These are phyloP conservation scores for Polietes domitor DNA, from an alignment of 2,888 invertebrate species.

Conservation along the genomic window DNA sequence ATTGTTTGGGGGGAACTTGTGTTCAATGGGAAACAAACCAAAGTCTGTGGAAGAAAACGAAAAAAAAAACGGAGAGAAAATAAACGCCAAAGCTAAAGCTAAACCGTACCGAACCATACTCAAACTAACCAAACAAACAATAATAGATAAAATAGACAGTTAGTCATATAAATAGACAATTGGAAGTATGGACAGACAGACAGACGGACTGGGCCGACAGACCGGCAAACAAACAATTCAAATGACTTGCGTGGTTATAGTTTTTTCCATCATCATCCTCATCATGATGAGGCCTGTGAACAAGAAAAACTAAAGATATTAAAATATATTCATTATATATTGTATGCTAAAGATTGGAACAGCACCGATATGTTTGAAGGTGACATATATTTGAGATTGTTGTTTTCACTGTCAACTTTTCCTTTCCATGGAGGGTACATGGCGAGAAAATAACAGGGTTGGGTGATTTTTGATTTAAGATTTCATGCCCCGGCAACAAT, in stretches of 20 bases:
- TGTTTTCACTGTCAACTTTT: background rate
- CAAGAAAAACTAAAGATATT: background rate
- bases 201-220: background rate
- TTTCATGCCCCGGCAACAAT: too few species aligned
- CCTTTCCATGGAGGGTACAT: background rate
- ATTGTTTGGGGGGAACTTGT: too few species aligned
- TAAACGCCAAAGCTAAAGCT: slow-evolving; percentile 10
- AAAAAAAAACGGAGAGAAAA: background rate
- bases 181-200: slow-evolving; percentile 9
- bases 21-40: slow-evolving; percentile 9
- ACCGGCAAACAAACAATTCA: slow-evolving; percentile 16
- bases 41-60: background rate
- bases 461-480: too few species aligned
- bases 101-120: slow-evolving; percentile 11
- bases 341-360: background rate
- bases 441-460: too few species aligned
- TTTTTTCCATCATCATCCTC: background rate
- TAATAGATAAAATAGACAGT: slow-evolving; percentile 51
- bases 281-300: background rate
- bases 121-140: slow-evolving; percentile 43
- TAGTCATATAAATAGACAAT: slow-evolving; percentile 53
- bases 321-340: background rate
- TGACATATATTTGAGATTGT: background rate
- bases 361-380: background rate
- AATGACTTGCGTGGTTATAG: slow-evolving; percentile 5